These are phyloP conservation scores for Phenganax subtilis DNA, from an alignment of 92 coral and sea anemone genomes.

Conservation along the genomic window DNA sequence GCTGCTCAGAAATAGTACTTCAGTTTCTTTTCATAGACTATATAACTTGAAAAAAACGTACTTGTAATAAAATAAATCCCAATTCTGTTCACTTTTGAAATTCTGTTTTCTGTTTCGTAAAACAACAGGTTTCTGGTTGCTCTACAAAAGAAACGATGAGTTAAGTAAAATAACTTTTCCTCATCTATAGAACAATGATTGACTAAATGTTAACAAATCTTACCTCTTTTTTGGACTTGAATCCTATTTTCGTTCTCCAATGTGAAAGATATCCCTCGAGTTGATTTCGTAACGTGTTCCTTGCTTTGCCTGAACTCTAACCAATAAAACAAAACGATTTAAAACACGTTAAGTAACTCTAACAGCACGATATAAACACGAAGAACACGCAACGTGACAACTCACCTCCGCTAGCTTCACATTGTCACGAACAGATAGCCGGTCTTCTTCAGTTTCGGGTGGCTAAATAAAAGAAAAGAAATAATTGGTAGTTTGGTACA, in stretches of 20 bases:
- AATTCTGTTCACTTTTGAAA: slow-evolving; percentile 94
- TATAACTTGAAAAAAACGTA: slow-evolving; percentile 38
- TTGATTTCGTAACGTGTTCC: slow-evolving; percentile 67
- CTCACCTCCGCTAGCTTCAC: slow-evolving; percentile 89
- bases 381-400: neutral
- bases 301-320: slow-evolving; percentile 77
- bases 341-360: neutral
- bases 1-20: no score
- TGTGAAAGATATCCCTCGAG: slow-evolving; percentile 82
- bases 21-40: no score
- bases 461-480: slow-evolving; percentile 47
- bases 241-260: slow-evolving; percentile 95
- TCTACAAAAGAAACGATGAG: slow-evolving; percentile 30
- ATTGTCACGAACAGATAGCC: slow-evolving; percentile 77
- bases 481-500: neutral
- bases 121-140: slow-evolving; percentile 74
- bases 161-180: no score
- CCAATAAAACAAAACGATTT: neutral
- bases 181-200: no score
- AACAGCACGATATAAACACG: neutral
- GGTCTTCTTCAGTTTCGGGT: slow-evolving; percentile 78
- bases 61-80: slow-evolving; percentile 98
- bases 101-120: slow-evolving; percentile 86
- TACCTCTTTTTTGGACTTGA: slow-evolving; percentile 91
- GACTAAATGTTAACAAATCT: neutral